A percentile compares a stretch with the other conserved stretches of the same genome.
phyloP scores from a whole-genome alignment of 2,888 invertebrate genomes.

The Cecidostiba fungosa region DNA sequence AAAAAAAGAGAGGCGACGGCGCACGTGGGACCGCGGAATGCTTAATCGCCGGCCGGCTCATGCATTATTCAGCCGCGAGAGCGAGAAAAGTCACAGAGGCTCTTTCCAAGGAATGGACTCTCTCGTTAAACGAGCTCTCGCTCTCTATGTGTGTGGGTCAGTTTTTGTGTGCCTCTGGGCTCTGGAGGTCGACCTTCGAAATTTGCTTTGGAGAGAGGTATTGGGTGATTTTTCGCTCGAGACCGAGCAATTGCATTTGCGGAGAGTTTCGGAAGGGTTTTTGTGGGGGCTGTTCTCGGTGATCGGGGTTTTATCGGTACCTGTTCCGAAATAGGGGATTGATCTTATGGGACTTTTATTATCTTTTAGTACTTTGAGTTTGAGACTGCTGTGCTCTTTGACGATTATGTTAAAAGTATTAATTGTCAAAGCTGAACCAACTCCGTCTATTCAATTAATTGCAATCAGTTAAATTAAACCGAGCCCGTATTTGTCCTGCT shows the following conservation, averaged over 20 bases:
- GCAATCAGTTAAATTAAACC: neutral
- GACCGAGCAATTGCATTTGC: neutral
- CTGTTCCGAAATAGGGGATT: too few relatives aligned
- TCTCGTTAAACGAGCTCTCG: slow-evolving; percentile 33
- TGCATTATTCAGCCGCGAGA: slow-evolving; percentile 55
- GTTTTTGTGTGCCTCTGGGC: neutral
- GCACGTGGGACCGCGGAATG: slow-evolving; percentile 49
- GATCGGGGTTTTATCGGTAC: neutral
- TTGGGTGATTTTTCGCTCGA: neutral
- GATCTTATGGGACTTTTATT: too few relatives aligned
- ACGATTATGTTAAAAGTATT: too few relatives aligned
- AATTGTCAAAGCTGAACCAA: too few relatives aligned
- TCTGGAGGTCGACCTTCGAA: neutral
- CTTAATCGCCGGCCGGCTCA: slow-evolving; percentile 56
- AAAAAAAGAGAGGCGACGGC: neutral
- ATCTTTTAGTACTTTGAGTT: neutral
- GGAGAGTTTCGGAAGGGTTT: neutral
- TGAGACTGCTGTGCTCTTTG: too few relatives aligned
- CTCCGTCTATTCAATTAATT: neutral
- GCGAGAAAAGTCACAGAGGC: neutral
- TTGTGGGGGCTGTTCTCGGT: neutral
- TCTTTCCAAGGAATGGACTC: slow-evolving; percentile 24
- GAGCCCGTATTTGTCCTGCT: neutral
- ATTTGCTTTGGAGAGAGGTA: neutral
- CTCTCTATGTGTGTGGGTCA: neutral